phyloP scores from a whole-genome alignment of 2,888 invertebrate genomes.

The Cosmorhoe ocellata region DNA sequence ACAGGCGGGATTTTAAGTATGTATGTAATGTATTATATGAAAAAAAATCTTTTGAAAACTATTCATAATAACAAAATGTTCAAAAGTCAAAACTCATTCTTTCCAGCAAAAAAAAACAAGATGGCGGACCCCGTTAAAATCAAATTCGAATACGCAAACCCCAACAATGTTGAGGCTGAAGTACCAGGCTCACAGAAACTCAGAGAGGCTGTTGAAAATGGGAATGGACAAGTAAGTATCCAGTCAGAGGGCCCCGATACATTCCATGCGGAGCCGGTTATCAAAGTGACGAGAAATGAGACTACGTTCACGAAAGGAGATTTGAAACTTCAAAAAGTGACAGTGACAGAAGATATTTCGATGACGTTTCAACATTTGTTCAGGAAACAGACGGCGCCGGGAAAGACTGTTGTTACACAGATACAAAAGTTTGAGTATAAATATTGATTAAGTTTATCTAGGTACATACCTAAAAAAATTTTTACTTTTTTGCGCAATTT shows the following conservation, averaged over 20 bases:
- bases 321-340: slow-evolving; percentile 61
- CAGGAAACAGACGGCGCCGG: slow-evolving; percentile 57
- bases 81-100: no score
- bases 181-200: slow-evolving; percentile 60
- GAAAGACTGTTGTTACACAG: slow-evolving; percentile 60
- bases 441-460: slow-evolving; percentile 48
- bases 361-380: slow-evolving; percentile 68
- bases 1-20: no score
- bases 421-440: slow-evolving; percentile 65
- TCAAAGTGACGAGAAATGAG: slow-evolving; percentile 63
- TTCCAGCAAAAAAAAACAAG: slow-evolving; percentile 39
- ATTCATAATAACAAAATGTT: no score
- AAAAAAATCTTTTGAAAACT: no score
- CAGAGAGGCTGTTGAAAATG: slow-evolving; percentile 35
- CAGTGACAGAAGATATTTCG: slow-evolving; percentile 65
- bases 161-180: slow-evolving; percentile 56
- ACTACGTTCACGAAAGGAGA: slow-evolving; percentile 59
- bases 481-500: no score
- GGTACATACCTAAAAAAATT: no score
- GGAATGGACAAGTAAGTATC: slow-evolving; percentile 31
- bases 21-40: no score
- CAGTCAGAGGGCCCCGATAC: slow-evolving; percentile 23
- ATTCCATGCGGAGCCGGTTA: slow-evolving; percentile 54
- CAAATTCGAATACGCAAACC: slow-evolving; percentile 44
- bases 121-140: slow-evolving; percentile 54